Conservation (phyloP, 92 coral and sea anemone genomes). For the Porites lobata region DNA sequence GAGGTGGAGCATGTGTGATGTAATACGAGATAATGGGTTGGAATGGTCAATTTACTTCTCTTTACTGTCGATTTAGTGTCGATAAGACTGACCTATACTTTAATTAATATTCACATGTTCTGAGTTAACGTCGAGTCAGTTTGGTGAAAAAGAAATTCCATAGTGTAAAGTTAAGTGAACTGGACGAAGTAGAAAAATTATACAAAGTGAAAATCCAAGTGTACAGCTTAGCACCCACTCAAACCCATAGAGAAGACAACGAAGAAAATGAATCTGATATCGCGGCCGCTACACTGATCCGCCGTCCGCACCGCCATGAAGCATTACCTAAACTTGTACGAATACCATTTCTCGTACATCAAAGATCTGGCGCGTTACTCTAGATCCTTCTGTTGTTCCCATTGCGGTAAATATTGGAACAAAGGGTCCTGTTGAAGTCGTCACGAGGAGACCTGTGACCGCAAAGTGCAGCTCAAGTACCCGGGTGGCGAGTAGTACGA, state of each 20-base stretch:
- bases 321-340: constrained; percentile 47
- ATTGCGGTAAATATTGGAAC: constrained; percentile 61
- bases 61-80: too few relatives aligned
- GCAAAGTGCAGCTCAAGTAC: constrained; percentile 5
- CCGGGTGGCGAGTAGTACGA: constrained; percentile 42
- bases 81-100: too few relatives aligned
- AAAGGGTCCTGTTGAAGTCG: not conserved
- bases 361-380: constrained; percentile 20
- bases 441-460: constrained; percentile 46
- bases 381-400: constrained; percentile 44
- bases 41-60: too few relatives aligned
- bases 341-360: constrained; percentile 44
- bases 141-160: not conserved
- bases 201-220: too few relatives aligned
- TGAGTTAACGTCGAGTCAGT: too few relatives aligned
- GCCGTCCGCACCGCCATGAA: constrained; percentile 37
- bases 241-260: not conserved
- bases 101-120: too few relatives aligned
- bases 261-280: not conserved
- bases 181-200: too few relatives aligned
- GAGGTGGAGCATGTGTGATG: too few relatives aligned
- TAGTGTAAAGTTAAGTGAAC: not conserved
- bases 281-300: constrained; percentile 16
- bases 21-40: too few relatives aligned
- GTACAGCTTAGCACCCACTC: not conserved